Conservation (phyloP, 2,888 invertebrate species). For the Eupithecia inturbata region DNA sequence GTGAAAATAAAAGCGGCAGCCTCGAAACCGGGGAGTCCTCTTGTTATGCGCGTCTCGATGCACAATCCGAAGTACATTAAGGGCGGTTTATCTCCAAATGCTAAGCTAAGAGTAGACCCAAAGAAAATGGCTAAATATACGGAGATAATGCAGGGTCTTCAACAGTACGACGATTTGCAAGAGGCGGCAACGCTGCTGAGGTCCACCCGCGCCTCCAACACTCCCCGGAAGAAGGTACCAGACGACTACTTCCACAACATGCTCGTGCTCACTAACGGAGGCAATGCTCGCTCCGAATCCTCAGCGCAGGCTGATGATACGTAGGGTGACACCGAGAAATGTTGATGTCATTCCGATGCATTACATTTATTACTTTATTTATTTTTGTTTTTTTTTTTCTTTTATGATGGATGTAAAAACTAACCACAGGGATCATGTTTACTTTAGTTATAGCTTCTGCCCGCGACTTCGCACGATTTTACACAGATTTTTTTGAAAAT, state of each 20-base stretch:
- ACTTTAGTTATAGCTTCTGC: neutral
- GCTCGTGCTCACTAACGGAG: neutral
- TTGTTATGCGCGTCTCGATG: conserved; percentile 65
- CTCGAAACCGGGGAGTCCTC: conserved; percentile 50
- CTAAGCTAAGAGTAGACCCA: conserved; percentile 50
- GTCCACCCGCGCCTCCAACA: conserved; percentile 72
- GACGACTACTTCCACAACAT: conserved; percentile 42
- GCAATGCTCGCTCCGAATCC: neutral
- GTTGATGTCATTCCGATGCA: neutral
- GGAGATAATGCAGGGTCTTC: conserved; percentile 69
- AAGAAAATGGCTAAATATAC: conserved; percentile 64
- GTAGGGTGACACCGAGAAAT: neutral
- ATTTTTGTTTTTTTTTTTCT: neutral
- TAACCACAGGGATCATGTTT: neutral
- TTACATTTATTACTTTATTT: neutral
- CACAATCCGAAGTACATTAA: conserved; percentile 47
- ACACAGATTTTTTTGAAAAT: neutral
- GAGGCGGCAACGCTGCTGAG: conserved; percentile 59
- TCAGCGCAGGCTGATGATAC: neutral
- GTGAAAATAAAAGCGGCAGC: conserved; percentile 36
- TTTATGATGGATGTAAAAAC: neutral
- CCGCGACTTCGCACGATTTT: neutral
- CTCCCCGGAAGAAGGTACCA: conserved; percentile 56
- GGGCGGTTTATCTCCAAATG: conserved; percentile 35
- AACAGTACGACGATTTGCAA: conserved; percentile 64